A percentile compares a stretch with the other conserved stretches of the same genome.
These are phyloP conservation scores for Drosophila cardini DNA, from an alignment of 1,140 invertebrate genomes.

Conservation along the genomic window DNA sequence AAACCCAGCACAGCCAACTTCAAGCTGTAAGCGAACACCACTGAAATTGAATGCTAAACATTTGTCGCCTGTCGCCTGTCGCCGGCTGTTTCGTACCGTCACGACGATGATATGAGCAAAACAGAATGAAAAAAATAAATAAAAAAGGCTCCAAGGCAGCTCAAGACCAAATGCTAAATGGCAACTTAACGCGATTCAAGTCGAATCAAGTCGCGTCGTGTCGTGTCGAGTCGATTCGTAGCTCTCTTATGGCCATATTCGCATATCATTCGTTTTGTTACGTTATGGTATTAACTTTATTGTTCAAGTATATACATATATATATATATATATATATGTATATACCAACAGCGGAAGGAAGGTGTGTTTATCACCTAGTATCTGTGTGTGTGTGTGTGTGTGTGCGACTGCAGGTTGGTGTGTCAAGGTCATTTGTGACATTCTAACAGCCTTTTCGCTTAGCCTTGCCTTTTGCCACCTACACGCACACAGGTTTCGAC, in stretches of 20 bases:
- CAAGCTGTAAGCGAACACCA: not conserved
- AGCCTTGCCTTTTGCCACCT: conserved; percentile 51
- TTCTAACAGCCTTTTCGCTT: conserved; percentile 68
- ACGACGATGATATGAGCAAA: not conserved
- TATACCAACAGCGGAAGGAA: conserved; percentile 62
- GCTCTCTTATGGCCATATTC: conserved; percentile 34
- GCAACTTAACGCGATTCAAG: conserved; percentile 2
- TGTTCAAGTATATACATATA: not conserved
- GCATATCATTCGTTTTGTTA: conserved; percentile 26
- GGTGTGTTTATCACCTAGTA: conserved; percentile 57
- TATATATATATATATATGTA: not conserved
- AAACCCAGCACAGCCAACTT: not conserved
- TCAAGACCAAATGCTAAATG: conserved; percentile 22
- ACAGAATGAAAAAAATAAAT: not conserved
- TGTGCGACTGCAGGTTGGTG: conserved; percentile 56
- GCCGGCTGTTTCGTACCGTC: conserved; percentile 11
- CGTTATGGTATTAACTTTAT: conserved; percentile 53
- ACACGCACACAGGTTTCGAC: conserved; percentile 39
- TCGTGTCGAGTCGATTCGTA: not conserved
- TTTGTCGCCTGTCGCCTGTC: conserved; percentile 6
- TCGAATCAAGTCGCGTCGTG: no score
- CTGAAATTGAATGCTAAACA: not conserved
- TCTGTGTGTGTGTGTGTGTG: conserved; percentile 29
- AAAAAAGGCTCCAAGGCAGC: conserved; percentile 44
- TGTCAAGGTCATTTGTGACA: conserved; percentile 78